Conservation (phyloP, 1,140 invertebrate genomes). For the Panagrolaimus sp. region DNA sequence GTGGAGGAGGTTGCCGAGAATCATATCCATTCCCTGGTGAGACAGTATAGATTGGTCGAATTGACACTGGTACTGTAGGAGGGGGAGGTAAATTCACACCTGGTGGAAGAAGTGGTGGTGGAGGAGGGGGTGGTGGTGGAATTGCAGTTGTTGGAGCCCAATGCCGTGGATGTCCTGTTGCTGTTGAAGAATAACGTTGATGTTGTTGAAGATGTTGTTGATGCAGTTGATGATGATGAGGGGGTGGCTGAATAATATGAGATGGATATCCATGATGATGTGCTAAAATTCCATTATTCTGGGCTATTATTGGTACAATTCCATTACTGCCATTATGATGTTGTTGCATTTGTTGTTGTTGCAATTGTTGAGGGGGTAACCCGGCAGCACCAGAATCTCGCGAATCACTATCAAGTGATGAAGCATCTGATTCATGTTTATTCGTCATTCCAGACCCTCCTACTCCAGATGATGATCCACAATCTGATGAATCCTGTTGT, state of each 20-base stretch:
- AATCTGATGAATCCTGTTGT: conserved; percentile 43
- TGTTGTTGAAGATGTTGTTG: conserved; percentile 1
- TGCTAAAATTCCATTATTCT: not conserved
- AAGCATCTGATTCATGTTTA: conserved; percentile 42
- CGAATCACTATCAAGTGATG: conserved; percentile 28
- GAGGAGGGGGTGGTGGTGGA: conserved; percentile 15
- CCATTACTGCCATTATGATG: conserved; percentile 9
- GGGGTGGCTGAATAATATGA: not conserved
- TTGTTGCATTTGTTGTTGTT: conserved; percentile 1
- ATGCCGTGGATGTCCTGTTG: conserved; percentile 2
- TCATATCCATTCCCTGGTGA: conserved; percentile 7
- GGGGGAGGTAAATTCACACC: conserved; percentile 28
- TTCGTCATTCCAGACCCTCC: conserved; percentile 37
- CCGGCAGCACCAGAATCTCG: conserved; percentile 31
- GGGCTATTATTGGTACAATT: conserved; percentile 19
- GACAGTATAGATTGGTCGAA: conserved; percentile 18
- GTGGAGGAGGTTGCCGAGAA: not conserved
- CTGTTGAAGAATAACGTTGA: not conserved
- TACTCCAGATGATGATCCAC: conserved; percentile 52
- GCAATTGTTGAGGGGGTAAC: not conserved
- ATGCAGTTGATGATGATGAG: not conserved
- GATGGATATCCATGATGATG: not conserved
- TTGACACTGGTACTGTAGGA: conserved; percentile 21
- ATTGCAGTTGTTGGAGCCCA: conserved; percentile 13
- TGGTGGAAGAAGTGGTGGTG: conserved; percentile 20